phyloP scores from a whole-genome alignment of 2,113 vertebrate species.

The Cyanoramphus novaezelandiae region DNA sequence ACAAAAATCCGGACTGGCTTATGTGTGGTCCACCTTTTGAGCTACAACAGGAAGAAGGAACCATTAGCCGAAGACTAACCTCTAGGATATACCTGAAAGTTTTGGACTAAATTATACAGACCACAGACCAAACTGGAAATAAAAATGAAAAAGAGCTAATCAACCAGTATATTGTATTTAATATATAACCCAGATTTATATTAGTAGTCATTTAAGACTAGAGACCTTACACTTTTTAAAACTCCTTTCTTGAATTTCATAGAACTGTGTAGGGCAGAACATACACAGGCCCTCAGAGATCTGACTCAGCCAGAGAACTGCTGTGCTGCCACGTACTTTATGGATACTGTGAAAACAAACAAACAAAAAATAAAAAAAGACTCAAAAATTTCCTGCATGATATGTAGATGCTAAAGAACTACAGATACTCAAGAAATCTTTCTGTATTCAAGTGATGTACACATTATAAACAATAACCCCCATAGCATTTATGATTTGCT shows the following conservation, averaged over 20 bases:
- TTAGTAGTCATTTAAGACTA: not conserved
- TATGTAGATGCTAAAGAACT: not conserved
- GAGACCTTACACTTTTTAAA: not conserved
- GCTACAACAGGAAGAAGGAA: not conserved
- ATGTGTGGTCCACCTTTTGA: not conserved
- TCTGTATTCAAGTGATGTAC: not conserved
- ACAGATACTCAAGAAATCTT: not conserved
- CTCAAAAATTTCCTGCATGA: not conserved
- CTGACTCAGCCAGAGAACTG: not conserved
- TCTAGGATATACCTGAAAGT: not conserved
- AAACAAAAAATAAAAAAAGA: not conserved
- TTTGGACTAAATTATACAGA: not conserved
- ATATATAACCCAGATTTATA: accelerated
- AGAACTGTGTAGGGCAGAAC: not conserved
- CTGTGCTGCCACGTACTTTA: not conserved
- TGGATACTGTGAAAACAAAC: not conserved
- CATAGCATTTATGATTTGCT: not conserved
- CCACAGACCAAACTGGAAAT: not conserved
- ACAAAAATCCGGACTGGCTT: not conserved
- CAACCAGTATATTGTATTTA: not conserved
- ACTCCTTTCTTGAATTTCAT: not conserved
- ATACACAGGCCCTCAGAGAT: not conserved
- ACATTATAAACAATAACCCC: not conserved
- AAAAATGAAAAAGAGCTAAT: not conserved
- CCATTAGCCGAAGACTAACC: not conserved